Evolutionary conservation across 2,797 vertebrate genomes (phyloP), one percentile per base, ranked within the genome.

Genomic region (Ctenosaura bakeri): DNA sequence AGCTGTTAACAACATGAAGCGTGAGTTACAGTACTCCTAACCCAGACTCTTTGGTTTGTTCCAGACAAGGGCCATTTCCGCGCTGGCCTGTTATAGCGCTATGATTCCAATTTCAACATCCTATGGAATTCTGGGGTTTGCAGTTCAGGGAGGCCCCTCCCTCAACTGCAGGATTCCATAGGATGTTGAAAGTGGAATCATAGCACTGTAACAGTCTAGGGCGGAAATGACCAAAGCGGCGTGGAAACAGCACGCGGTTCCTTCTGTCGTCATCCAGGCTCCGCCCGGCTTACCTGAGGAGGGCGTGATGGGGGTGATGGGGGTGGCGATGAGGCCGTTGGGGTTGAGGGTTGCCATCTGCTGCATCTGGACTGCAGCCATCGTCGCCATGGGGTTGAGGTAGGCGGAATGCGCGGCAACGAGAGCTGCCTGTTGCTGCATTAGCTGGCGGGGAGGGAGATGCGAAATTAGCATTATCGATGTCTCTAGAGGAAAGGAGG

Each of bases 381-480:
- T 98, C 94, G 98, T 98, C 95, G 98, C 98, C 97, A 99, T 98
- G 92, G 98, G 98, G 96, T 98, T 99, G 98, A 99, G 98, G 98
- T 99, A 99, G 94, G 98, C 98, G 93, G 98, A 98, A 97, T 99
- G 98, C 69, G 98, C 97, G 35, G 97, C 98, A 89, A 98, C 98
- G 96, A 99, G 97, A 91, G 98, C 98, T 14, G 97, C 97, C 97
- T 99, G 98, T 97, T 99, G 98, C 96, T 99, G 98, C 97, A 99
- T 98, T 95, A 98, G 97, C 98, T 99, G 97, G 92, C 50, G 1
- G 52, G 18, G 78, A 56, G 87, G 71, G 79, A 50, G 1, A 18
- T 6, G 6, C 6, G 38, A 66, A 29, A 13, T 7, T 4, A 71
- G 29, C 24, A 5, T 46, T 26, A 46, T 24, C 6, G 9, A 24